Percentiles rank a stretch among this genome's conserved stretches.
Evolutionary conservation across 2,888 invertebrate species (phyloP).

Genomic region (Gonocerus acuteangulatus): DNA sequence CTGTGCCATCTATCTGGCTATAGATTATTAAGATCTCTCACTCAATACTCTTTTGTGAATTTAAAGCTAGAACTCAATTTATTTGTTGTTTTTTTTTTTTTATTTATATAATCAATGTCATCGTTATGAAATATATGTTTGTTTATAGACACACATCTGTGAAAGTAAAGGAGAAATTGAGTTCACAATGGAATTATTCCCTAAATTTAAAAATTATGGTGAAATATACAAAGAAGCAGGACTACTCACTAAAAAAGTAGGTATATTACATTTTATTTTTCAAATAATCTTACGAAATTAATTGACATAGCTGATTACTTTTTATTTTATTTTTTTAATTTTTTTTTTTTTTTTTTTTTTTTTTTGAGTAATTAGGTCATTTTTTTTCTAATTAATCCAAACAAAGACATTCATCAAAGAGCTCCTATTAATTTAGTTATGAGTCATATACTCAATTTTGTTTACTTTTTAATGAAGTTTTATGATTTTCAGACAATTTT

Average conservation of each 20-base stretch:
- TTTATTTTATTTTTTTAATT: neutral
- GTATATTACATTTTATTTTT: neutral
- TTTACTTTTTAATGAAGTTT: too few relatives aligned
- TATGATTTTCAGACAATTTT: constrained; percentile 63
- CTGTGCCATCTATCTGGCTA: too few relatives aligned
- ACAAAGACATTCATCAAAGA: too few relatives aligned
- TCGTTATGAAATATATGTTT: too few relatives aligned
- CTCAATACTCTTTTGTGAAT: too few relatives aligned
- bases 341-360: neutral
- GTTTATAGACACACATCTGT: constrained; percentile 71
- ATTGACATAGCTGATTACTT: neutral
- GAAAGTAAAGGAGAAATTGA: constrained; percentile 69
- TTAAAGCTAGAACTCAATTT: too few relatives aligned
- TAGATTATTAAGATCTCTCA: too few relatives aligned
- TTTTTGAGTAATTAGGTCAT: neutral
- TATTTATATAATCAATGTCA: too few relatives aligned
- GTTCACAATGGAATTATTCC: constrained; percentile 53
- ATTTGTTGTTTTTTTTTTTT: neutral
- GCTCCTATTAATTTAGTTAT: too few relatives aligned
- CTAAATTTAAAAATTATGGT: constrained; percentile 56
- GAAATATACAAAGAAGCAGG: constrained; percentile 67
- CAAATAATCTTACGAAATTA: neutral
- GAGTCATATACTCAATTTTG: too few relatives aligned
- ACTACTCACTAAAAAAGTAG: constrained; percentile 66
- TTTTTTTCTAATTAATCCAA: too few relatives aligned